A percentile compares a stretch with the other conserved stretches of the same genome.
Evolutionary conservation across 2,888 invertebrate species (phyloP).

Genomic region (Agrochola lychnidis): DNA sequence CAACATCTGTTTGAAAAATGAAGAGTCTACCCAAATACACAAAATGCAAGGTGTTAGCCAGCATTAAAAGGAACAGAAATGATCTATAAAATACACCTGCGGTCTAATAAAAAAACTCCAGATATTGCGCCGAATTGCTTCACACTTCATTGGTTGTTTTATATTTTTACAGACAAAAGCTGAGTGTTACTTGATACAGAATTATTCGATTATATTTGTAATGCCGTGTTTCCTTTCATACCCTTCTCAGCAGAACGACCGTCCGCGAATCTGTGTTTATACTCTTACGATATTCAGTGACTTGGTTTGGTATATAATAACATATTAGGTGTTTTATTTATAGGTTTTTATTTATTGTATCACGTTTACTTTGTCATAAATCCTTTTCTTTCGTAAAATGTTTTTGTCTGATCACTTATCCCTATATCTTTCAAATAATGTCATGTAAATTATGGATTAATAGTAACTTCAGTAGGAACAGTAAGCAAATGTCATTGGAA

Average conservation of each 20-base stretch:
- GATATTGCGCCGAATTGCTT: conserved; percentile 77
- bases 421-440: background rate
- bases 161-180: conserved; percentile 69
- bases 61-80: conserved; percentile 77
- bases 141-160: conserved; percentile 77
- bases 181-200: conserved; percentile 70
- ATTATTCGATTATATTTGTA: conserved; percentile 75
- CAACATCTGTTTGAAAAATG: conserved; percentile 34
- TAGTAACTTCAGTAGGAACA: background rate
- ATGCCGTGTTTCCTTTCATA: conserved; percentile 72
- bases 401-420: background rate
- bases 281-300: conserved; percentile 51
- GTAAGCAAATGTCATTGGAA: conserved; percentile 25
- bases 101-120: conserved; percentile 79
- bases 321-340: conserved; percentile 44
- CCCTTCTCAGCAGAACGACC: conserved; percentile 76
- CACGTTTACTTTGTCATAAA: conserved; percentile 29
- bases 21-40: conserved; percentile 60
- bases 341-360: conserved; percentile 39
- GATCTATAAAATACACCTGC: conserved; percentile 85
- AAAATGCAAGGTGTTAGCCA: conserved; percentile 75
- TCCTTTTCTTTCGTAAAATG: background rate
- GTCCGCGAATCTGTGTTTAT: conserved; percentile 65
- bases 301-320: conserved; percentile 45
- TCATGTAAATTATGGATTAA: background rate